A percentile compares a stretch with the other conserved stretches of the same genome.
Conservation (phyloP, 2,888 invertebrate species). For the Caenorhabditis imperialis region DNA sequence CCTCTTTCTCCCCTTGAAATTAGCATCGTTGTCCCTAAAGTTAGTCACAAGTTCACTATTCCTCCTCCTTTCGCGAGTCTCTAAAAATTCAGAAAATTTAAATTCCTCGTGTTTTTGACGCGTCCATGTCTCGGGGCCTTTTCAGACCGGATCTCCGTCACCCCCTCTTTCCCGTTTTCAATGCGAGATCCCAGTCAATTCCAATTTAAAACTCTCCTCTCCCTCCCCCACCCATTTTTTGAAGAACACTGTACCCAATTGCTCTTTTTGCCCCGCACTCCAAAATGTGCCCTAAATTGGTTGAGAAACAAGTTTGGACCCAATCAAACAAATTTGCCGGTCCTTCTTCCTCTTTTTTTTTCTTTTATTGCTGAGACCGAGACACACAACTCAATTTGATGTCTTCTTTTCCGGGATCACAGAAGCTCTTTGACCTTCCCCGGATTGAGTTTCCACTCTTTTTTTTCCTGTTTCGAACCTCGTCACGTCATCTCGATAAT, state of each 20-base stretch:
- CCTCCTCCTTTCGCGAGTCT: not conserved
- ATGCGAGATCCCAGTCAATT: not conserved
- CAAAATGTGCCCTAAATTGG: conserved; percentile 22
- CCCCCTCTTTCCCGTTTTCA: conserved; percentile 6
- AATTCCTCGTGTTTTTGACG: conserved; percentile 22
- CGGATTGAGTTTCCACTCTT: not conserved
- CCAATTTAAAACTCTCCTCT: conserved; percentile 20
- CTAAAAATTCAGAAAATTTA: conserved; percentile 2
- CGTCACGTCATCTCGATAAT: no score
- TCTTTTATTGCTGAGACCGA: not conserved
- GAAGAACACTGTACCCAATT: not conserved
- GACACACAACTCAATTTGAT: conserved; percentile 35
- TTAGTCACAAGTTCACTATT: conserved; percentile 12
- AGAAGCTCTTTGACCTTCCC: conserved; percentile 26
- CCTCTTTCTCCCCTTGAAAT: no score
- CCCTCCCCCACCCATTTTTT: conserved; percentile 1
- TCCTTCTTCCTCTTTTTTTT: conserved; percentile 1
- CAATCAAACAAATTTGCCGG: conserved; percentile 42
- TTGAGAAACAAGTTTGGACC: conserved; percentile 39
- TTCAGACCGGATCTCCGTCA: conserved; percentile 37
- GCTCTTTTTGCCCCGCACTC: conserved; percentile 2
- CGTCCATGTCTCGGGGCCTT: conserved; percentile 9
- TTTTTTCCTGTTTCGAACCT: no score
- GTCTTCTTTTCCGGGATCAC: conserved; percentile 40
- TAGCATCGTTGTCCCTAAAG: no score